phyloP scores from a whole-genome alignment of 2,888 invertebrate species.

The Tortricodes alternella region DNA sequence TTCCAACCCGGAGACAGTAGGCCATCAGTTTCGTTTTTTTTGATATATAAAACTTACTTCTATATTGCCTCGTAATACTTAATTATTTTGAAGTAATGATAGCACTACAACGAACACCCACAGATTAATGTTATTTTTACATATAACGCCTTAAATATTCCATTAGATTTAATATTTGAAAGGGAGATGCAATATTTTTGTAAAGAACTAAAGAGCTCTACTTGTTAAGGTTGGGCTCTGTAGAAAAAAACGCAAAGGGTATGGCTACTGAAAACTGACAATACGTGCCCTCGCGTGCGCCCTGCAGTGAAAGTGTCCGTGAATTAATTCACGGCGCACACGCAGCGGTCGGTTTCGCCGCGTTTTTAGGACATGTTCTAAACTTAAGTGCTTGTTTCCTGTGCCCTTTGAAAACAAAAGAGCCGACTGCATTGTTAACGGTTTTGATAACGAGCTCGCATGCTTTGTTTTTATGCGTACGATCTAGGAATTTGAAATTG shows the following conservation, averaged over 20 bases:
- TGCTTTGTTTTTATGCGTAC: not conserved
- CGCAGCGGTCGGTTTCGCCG: constrained; percentile 43
- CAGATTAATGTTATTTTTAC: too few species aligned
- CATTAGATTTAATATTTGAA: too few species aligned
- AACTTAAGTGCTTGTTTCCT: constrained; percentile 48
- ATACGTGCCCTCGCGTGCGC: constrained; percentile 29
- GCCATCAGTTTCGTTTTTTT: too few species aligned
- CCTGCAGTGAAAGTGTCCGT: constrained; percentile 48
- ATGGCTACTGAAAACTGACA: not conserved
- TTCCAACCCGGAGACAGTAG: too few species aligned
- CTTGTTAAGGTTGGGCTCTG: too few species aligned
- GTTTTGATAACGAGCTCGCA: not conserved
- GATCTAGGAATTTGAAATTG: not conserved
- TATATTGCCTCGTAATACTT: too few species aligned
- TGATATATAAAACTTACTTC: too few species aligned
- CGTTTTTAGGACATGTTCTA: constrained; percentile 45
- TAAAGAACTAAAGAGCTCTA: too few species aligned
- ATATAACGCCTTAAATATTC: too few species aligned
- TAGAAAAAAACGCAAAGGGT: not conserved
- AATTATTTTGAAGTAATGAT: too few species aligned
- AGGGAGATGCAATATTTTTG: too few species aligned
- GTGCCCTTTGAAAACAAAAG: constrained; percentile 30
- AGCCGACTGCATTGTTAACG: constrained; percentile 18
- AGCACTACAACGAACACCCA: too few species aligned
- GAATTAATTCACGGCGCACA: constrained; percentile 43